A percentile compares a stretch with the other conserved stretches of the same genome.
Conservation (phyloP, 2,797 vertebrate species). For the Sarcophilus harrisii region DNA sequence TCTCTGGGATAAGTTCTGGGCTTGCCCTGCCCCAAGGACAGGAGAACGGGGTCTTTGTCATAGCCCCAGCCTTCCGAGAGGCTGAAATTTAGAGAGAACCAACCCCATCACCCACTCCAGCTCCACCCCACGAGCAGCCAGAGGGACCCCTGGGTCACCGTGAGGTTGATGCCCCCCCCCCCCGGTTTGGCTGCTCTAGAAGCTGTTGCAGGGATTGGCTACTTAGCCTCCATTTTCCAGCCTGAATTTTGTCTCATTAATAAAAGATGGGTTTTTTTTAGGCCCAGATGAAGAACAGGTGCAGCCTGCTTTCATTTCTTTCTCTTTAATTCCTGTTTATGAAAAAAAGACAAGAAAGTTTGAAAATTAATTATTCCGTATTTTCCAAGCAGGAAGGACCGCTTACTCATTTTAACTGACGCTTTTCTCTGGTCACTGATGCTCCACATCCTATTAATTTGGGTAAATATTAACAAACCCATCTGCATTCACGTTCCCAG, state of each 20-base stretch:
- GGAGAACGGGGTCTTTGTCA: neutral
- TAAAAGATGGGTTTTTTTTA: slow-evolving; percentile 83
- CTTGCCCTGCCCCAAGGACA: neutral
- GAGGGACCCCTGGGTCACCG: slow-evolving; percentile 63
- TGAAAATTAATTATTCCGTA: slow-evolving; percentile 83
- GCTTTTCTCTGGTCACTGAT: slow-evolving; percentile 73
- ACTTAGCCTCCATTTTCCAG: slow-evolving; percentile 75
- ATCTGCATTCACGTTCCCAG: slow-evolving; percentile 44
- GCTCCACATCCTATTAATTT: slow-evolving; percentile 73
- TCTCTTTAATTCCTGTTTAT: slow-evolving; percentile 87
- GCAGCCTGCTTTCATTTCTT: slow-evolving; percentile 78
- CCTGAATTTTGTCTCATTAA: slow-evolving; percentile 82
- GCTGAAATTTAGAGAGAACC: slow-evolving; percentile 53
- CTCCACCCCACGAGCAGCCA: slow-evolving; percentile 5
- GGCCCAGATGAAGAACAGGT: slow-evolving; percentile 82
- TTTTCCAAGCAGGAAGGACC: slow-evolving; percentile 81
- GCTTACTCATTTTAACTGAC: slow-evolving; percentile 82
- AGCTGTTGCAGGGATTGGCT: slow-evolving; percentile 66
- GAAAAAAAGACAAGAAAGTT: slow-evolving; percentile 63
- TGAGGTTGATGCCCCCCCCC: slow-evolving; percentile 79
- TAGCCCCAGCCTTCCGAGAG: slow-evolving; percentile 13
- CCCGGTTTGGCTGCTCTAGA: slow-evolving; percentile 76
- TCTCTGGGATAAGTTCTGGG: neutral
- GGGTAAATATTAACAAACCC: slow-evolving; percentile 77
- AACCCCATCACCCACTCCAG: neutral